Percentiles rank a stretch among this genome's conserved stretches.
These are phyloP conservation scores for Lepus americanus DNA, from an alignment of 2,113 vertebrate genomes.

Conservation along the genomic window DNA sequence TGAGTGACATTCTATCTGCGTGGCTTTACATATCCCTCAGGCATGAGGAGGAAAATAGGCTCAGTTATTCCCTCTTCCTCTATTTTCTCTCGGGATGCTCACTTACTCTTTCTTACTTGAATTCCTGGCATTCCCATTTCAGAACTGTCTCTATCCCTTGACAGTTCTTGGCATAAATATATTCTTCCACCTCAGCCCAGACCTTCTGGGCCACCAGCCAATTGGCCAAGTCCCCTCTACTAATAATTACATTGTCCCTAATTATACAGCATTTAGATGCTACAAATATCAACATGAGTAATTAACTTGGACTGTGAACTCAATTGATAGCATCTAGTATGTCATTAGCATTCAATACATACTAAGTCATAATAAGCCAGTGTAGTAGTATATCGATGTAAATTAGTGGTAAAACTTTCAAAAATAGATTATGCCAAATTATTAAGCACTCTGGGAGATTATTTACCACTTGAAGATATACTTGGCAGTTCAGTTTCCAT, in stretches of 20 bases:
- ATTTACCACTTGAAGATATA: constrained; percentile 17
- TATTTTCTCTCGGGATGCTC: constrained; percentile 60
- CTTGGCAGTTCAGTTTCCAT: constrained; percentile 7
- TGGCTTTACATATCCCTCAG: background rate
- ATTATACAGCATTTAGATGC: constrained; percentile 65
- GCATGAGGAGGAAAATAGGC: constrained; percentile 20
- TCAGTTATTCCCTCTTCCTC: constrained; percentile 45
- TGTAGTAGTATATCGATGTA: constrained; percentile 6
- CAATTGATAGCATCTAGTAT: background rate
- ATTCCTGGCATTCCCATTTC: constrained; percentile 56
- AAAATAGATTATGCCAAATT: constrained; percentile 34
- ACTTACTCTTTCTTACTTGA: constrained; percentile 61
- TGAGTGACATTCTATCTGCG: background rate
- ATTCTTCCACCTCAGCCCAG: constrained; percentile 29
- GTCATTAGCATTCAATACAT: constrained; percentile 26
- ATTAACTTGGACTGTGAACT: constrained; percentile 41
- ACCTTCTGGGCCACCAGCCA: constrained; percentile 60
- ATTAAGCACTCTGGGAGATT: background rate
- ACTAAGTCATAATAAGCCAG: constrained; percentile 50
- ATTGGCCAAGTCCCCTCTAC: constrained; percentile 26
- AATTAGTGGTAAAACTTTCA: constrained; percentile 25
- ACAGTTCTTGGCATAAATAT: constrained; percentile 59
- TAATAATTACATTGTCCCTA: constrained; percentile 69
- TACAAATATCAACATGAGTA: constrained; percentile 64
- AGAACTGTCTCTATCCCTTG: constrained; percentile 32